Percentiles rank a stretch among this genome's conserved stretches.
Evolutionary conservation across 2,888 invertebrate species (phyloP).

Genomic region (Polylopha cassiicola): DNA sequence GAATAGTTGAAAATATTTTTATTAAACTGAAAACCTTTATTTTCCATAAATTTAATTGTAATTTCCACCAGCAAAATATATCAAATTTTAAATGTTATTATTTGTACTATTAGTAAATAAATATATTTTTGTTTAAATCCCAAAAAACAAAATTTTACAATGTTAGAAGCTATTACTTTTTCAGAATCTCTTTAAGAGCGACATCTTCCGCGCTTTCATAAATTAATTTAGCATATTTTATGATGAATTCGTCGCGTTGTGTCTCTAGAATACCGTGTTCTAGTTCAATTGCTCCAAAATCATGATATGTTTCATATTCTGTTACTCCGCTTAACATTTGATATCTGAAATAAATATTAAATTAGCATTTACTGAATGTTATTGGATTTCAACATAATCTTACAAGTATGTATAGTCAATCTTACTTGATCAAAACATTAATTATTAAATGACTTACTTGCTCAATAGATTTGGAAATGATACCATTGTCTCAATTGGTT

Average conservation of each 20-base stretch:
- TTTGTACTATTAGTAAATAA: background rate
- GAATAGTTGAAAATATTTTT: constrained; percentile 23
- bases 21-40: too few species aligned
- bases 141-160: too few species aligned
- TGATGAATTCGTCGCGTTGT: constrained; percentile 85
- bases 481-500: constrained; percentile 86
- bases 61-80: too few species aligned
- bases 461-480: constrained; percentile 83
- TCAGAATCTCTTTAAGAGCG: constrained; percentile 79
- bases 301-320: constrained; percentile 87
- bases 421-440: constrained; percentile 13
- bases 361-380: too few species aligned
- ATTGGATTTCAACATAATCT: background rate
- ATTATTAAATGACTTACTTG: constrained; percentile 74
- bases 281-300: constrained; percentile 83
- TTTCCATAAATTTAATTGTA: too few species aligned
- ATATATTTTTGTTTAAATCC: background rate
- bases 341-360: constrained; percentile 74
- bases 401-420: background rate
- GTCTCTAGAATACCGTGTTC: constrained; percentile 85
- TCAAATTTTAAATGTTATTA: constrained; percentile 2
- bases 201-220: constrained; percentile 86
- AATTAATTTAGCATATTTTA: constrained; percentile 85
- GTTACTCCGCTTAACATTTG: constrained; percentile 92
- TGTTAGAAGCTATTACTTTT: constrained; percentile 69